Conservation (phyloP, 2,797 vertebrate species). For the Myotis myotis region DNA sequence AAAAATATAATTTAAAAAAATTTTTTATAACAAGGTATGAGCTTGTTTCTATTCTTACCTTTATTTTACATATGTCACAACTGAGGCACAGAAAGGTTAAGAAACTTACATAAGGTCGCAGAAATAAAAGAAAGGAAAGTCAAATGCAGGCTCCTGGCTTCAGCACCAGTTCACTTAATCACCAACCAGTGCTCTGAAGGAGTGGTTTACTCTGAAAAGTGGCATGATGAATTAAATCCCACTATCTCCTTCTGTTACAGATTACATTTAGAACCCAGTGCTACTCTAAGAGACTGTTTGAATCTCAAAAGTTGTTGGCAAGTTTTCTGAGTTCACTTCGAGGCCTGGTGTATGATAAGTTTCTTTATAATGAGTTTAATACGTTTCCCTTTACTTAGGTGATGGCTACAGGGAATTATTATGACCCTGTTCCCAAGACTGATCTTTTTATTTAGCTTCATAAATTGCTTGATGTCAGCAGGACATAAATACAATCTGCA, state of each 20-base stretch:
- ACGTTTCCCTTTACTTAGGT: slow-evolving; percentile 35
- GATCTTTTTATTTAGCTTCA: slow-evolving; percentile 63
- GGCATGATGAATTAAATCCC: background rate
- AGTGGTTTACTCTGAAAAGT: background rate
- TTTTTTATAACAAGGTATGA: background rate
- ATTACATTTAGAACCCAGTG: background rate
- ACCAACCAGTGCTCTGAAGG: background rate
- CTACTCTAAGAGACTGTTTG: background rate
- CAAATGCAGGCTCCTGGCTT: background rate
- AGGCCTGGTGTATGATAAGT: background rate
- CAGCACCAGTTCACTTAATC: background rate
- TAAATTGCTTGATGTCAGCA: slow-evolving; percentile 63
- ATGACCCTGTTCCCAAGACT: slow-evolving; percentile 35
- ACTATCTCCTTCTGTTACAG: background rate
- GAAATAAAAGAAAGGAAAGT: background rate
- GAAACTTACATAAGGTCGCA: background rate
- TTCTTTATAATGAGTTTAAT: slow-evolving; percentile 26
- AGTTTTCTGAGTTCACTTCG: background rate
- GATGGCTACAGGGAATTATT: slow-evolving; percentile 46
- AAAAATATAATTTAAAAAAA: background rate
- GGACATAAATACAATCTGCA: slow-evolving; percentile 52
- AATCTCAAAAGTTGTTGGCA: background rate
- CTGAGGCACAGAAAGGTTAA: background rate
- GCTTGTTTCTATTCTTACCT: background rate
- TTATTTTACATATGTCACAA: background rate